Conservation (phyloP, 2,797 vertebrate species). For the Setipinna tenuifilis region DNA sequence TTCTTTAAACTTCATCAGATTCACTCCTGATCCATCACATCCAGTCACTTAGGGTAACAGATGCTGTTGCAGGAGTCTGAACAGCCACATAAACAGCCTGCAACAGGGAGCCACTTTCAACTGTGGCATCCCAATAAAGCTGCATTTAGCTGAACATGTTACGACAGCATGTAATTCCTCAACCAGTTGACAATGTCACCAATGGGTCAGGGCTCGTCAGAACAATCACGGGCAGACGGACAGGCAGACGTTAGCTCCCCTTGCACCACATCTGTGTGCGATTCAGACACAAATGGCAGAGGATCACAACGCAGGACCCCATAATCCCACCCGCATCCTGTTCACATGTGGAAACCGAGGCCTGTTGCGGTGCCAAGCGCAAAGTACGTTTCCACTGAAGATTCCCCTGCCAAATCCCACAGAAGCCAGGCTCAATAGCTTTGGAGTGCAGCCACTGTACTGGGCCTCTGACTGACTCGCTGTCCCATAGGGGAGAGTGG, state of each 20-base stretch:
- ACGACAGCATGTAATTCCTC: background rate
- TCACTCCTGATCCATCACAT: background rate
- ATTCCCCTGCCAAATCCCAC: constrained; percentile 9
- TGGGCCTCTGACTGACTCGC: background rate
- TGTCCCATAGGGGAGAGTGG: background rate
- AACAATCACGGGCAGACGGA: background rate
- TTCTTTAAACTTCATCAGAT: background rate
- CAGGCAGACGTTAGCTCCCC: background rate
- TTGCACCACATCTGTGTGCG: constrained; percentile 13
- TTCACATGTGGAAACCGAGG: background rate
- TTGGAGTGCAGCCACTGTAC: background rate
- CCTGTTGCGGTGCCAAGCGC: background rate
- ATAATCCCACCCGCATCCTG: constrained; percentile 17
- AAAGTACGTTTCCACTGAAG: constrained; percentile 13
- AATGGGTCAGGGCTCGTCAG: background rate
- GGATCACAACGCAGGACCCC: background rate
- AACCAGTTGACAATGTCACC: background rate
- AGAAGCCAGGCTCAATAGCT: background rate
- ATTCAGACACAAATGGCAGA: constrained; percentile 14
- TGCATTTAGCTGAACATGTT: background rate
- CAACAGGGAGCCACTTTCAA: background rate
- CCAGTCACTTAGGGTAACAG: background rate
- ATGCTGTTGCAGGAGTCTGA: background rate
- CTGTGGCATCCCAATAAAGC: constrained; percentile 9
- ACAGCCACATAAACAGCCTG: background rate